Evolutionary conservation across 1,140 invertebrate species (phyloP).

Genomic region (Nasonia giraulti): DNA sequence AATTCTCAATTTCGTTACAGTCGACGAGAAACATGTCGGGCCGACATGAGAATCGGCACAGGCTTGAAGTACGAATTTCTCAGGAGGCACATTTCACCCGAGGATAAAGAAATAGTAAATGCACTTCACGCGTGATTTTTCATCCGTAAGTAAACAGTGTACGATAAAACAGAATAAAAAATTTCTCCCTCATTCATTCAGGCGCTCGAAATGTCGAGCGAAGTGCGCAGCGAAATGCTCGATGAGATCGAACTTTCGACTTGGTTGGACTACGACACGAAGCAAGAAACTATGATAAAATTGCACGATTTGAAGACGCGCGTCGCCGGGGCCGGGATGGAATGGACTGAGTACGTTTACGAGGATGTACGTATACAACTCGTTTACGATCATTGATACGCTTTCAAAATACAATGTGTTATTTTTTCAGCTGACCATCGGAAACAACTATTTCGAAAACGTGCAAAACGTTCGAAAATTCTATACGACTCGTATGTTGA

Average conservation of each 20-base stretch:
- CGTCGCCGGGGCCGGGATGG: not conserved
- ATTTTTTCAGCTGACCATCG: not conserved
- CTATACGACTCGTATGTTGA: not conserved
- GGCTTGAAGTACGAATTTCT: not conserved
- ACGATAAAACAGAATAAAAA: not conserved
- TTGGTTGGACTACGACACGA: constrained; percentile 20
- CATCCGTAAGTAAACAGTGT: not conserved
- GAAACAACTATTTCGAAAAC: constrained; percentile 8
- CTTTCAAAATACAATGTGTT: not conserved
- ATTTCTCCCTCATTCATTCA: not conserved
- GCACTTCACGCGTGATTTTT: not conserved
- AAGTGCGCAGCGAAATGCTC: constrained; percentile 15
- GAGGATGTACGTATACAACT: not conserved
- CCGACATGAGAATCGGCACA: not conserved
- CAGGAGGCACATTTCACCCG: not conserved
- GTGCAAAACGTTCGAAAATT: not conserved
- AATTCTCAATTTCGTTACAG: not conserved
- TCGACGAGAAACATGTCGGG: not conserved
- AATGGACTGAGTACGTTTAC: not conserved
- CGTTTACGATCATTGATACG: not conserved
- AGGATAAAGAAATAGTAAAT: constrained; percentile 6
- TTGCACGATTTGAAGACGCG: not conserved
- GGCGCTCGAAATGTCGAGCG: not conserved
- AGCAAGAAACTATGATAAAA: constrained; percentile 1
- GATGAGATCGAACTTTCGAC: constrained; percentile 20